These are phyloP conservation scores for Leguminivora glycinivorella DNA, from an alignment of 1,140 invertebrate species.

Conservation along the genomic window DNA sequence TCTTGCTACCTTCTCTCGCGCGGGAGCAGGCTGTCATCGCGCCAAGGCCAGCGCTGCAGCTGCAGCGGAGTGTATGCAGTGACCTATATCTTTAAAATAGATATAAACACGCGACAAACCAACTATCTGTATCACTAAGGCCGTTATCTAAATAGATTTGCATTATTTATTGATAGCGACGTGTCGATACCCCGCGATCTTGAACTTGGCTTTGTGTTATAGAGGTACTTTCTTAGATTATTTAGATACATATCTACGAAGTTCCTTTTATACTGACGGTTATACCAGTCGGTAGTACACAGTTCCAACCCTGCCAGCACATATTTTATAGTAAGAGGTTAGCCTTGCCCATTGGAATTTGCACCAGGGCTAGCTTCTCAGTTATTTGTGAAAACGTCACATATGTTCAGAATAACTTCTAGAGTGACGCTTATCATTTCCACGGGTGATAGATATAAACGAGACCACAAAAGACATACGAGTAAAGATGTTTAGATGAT, in stretches of 20 bases:
- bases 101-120: slow-evolving; percentile 4
- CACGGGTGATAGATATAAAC: too few species aligned
- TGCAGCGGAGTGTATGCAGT: slow-evolving; percentile 12
- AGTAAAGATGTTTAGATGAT: not conserved
- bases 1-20: not conserved
- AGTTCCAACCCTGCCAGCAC: too few species aligned
- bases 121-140: slow-evolving; percentile 1
- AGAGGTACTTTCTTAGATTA: slow-evolving; percentile 5
- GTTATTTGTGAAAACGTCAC: too few species aligned
- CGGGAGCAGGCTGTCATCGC: slow-evolving; percentile 5
- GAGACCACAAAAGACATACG: too few species aligned
- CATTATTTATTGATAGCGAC: slow-evolving; percentile 19
- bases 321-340: not conserved
- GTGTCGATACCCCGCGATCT: slow-evolving; percentile 6
- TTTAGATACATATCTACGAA: not conserved
- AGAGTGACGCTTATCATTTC: too few species aligned
- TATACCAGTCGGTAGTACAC: too few species aligned
- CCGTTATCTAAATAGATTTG: slow-evolving; percentile 24
- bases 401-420: too few species aligned
- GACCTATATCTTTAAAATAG: slow-evolving; percentile 25
- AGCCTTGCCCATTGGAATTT: not conserved
- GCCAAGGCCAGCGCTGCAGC: slow-evolving; percentile 1
- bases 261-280: too few species aligned
- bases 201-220: slow-evolving; percentile 17
- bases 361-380: too few species aligned